Conservation (phyloP, 2,888 invertebrate genomes). For the Drosophila antonietae region DNA sequence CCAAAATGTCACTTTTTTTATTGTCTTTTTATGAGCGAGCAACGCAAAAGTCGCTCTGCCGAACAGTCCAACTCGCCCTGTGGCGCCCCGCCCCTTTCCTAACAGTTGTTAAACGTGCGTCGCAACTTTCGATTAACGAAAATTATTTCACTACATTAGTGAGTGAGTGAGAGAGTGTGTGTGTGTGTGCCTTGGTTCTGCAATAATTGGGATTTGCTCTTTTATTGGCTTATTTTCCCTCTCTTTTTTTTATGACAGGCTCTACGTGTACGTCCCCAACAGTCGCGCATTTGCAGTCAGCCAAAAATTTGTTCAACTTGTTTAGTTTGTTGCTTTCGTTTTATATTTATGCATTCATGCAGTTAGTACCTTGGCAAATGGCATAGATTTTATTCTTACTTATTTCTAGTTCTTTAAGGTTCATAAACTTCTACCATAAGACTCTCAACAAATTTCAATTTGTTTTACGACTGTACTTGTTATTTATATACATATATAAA, state of each 20-base stretch:
- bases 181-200: constrained; percentile 19
- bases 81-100: constrained; percentile 12
- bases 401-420: constrained; percentile 7
- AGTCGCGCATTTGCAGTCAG: background rate
- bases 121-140: constrained; percentile 77
- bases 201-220: constrained; percentile 51
- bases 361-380: constrained; percentile 9
- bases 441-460: constrained; percentile 6
- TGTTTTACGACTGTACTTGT: background rate
- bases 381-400: constrained; percentile 9
- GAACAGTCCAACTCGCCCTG: background rate
- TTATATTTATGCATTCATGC: constrained; percentile 16
- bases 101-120: constrained; percentile 69
- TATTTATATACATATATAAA: constrained; percentile 3
- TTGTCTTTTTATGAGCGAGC: constrained; percentile 74
- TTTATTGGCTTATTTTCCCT: constrained; percentile 55
- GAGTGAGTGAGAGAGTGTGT: constrained; percentile 13
- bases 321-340: constrained; percentile 27
- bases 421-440: background rate
- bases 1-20: constrained; percentile 79
- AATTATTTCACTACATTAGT: constrained; percentile 79
- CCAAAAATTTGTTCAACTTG: constrained; percentile 37
- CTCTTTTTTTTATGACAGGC: constrained; percentile 47
- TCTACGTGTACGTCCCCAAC: constrained; percentile 10
- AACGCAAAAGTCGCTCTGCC: constrained; percentile 64